Percentiles rank a stretch among this genome's conserved stretches.
These are phyloP conservation scores for Gnatocerus cornutus DNA, from an alignment of 2,888 invertebrate species.

Conservation along the genomic window DNA sequence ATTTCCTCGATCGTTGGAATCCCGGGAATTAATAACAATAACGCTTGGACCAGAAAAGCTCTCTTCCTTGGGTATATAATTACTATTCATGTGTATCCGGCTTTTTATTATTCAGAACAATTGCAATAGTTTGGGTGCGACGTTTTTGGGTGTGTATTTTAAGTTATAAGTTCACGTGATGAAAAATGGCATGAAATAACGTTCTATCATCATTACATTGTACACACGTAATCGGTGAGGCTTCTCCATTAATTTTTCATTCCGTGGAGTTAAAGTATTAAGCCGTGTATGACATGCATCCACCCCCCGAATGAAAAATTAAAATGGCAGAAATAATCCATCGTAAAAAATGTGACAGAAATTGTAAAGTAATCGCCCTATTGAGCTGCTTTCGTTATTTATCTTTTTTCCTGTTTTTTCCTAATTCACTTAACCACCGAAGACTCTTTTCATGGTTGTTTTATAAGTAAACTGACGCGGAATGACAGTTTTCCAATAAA, in stretches of 20 bases:
- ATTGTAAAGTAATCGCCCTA: slow-evolving; percentile 41
- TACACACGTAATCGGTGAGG: not conserved
- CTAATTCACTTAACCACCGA: slow-evolving; percentile 37
- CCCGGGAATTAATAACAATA: too few species aligned
- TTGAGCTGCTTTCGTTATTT: slow-evolving; percentile 27
- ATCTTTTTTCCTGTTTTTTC: slow-evolving; percentile 19
- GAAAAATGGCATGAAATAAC: not conserved
- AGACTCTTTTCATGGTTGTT: slow-evolving; percentile 32
- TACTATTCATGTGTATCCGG: too few species aligned
- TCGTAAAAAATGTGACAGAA: slow-evolving; percentile 34
- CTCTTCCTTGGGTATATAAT: too few species aligned
- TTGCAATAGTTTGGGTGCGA: too few species aligned
- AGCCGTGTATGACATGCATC: not conserved
- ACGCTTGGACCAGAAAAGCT: too few species aligned
- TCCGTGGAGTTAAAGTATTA: not conserved
- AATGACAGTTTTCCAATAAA: slow-evolving; percentile 42
- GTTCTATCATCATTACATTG: slow-evolving; percentile 8
- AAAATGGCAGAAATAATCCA: slow-evolving; percentile 31
- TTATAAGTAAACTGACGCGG: slow-evolving; percentile 29
- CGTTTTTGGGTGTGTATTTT: not conserved
- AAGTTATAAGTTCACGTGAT: not conserved
- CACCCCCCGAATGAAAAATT: slow-evolving; percentile 28
- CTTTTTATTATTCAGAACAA: too few species aligned
- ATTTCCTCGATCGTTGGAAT: too few species aligned
- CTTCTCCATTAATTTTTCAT: slow-evolving; percentile 8